Percentiles rank a stretch among this genome's conserved stretches.
These are phyloP conservation scores for Sebastiscus albofasciatus DNA, from an alignment of 2,797 vertebrate genomes.

Conservation along the genomic window DNA sequence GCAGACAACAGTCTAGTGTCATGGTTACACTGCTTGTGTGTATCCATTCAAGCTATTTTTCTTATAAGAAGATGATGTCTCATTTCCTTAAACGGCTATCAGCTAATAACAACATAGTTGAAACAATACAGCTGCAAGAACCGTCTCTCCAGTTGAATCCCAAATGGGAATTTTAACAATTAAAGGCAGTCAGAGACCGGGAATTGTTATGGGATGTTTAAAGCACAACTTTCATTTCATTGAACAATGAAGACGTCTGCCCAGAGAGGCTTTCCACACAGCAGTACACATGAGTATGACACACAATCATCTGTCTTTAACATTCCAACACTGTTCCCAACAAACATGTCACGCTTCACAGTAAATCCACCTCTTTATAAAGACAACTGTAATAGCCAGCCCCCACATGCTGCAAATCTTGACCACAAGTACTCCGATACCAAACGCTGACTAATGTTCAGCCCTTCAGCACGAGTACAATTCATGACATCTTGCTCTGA, in stretches of 20 bases:
- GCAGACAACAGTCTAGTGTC: background rate
- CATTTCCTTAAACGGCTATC: constrained; percentile 9
- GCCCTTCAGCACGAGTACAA: background rate
- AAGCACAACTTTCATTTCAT: constrained; percentile 21
- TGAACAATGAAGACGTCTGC: constrained; percentile 5
- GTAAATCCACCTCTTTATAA: background rate
- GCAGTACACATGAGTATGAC: background rate
- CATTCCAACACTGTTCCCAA: background rate
- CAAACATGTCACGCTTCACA: background rate
- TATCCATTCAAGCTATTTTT: constrained; percentile 4
- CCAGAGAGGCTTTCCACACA: background rate
- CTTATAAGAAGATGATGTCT: background rate
- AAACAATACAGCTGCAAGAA: constrained; percentile 19
- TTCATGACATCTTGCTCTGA: background rate
- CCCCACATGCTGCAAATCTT: background rate
- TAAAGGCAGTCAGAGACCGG: constrained; percentile 16
- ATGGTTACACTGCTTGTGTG: background rate
- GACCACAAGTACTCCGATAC: background rate
- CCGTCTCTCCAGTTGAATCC: background rate
- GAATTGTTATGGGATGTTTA: background rate
- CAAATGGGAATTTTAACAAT: constrained; percentile 30
- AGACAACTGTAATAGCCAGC: background rate
- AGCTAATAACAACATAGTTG: constrained; percentile 6
- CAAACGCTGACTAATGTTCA: background rate
- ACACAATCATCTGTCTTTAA: background rate